Conservation (phyloP, 2,888 invertebrate species). For the Cheilosia impressa region DNA sequence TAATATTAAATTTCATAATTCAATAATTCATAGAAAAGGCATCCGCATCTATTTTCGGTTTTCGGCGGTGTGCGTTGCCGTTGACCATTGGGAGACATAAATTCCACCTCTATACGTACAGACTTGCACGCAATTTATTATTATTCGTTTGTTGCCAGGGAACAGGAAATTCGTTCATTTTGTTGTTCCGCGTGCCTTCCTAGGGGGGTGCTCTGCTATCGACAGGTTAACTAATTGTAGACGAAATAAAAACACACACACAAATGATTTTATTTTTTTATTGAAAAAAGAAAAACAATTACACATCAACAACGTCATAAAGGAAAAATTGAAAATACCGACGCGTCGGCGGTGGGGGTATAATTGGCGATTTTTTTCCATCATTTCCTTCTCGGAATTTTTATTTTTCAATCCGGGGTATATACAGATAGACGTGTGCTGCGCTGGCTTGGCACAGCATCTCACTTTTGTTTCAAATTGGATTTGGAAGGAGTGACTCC, state of each 20-base stretch:
- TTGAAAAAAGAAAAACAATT: too few species aligned
- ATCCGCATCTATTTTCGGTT: background rate
- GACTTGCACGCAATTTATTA: slow-evolving; percentile 1
- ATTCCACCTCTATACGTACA: background rate
- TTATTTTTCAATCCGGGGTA: slow-evolving; percentile 2
- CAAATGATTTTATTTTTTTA: too few species aligned
- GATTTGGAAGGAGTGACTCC: background rate
- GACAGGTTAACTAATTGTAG: slow-evolving; percentile 50
- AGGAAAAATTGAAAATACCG: slow-evolving; percentile 30
- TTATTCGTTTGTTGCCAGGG: background rate
- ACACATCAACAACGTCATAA: slow-evolving; percentile 8
- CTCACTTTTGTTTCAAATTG: slow-evolving; percentile 37
- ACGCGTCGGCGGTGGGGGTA: background rate
- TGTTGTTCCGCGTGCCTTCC: background rate
- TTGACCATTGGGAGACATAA: slow-evolving; percentile 35
- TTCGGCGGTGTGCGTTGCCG: background rate
- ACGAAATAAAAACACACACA: slow-evolving; percentile 2
- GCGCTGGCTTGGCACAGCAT: slow-evolving; percentile 3
- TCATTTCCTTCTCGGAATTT: slow-evolving; percentile 28
- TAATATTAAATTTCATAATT: slow-evolving; percentile 55
- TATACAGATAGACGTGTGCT: background rate
- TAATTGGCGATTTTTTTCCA: background rate
- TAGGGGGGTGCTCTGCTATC: background rate
- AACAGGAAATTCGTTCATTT: slow-evolving; percentile 4
- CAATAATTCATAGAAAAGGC: slow-evolving; percentile 45